Base-by-base conservation (phyloP, 2,113 vertebrate species). In the Spermophilus dauricus region DNA sequence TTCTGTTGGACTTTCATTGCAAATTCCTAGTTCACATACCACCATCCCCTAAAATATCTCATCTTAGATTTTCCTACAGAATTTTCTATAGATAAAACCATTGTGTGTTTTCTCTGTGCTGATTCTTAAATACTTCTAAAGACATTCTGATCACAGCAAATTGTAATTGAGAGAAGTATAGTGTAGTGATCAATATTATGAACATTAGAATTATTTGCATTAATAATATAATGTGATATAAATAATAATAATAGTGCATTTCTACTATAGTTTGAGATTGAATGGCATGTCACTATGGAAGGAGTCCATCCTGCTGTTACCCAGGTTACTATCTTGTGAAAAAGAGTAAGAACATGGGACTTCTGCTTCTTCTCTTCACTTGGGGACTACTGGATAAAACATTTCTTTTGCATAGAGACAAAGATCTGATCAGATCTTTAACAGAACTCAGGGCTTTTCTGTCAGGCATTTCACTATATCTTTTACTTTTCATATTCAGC, bases 391-490 rank as follows among this genome's bases (percentile, higher is more conserved):
- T 22, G 3, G 63, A 61, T 14, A 14, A 34, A 83, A 78, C 2
- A 11, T 5, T 37, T 9, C 3, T 69, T 56, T 67, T 34, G 5
- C 3, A 7, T 1, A 2, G 45, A 73, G 30, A 67, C 18, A 61
- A 30, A 77, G 8, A 11, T 17, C 2, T 8, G 8, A 24, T 13
- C 13, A 58, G 32, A 18, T 2, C 13, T 67, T 78, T 22, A 8
- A 8, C 2, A 16, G 45, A 10, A 30, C 17, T 72, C 8, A 58
- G 6, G 17, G 1, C 1, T 39, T 12, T 42, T 42, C 39, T 42
- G 39, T 42, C 12, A 69, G 10, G 13, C 2, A 4, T 1, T 4
- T 20, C 0, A 39, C 9, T 48, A 17, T 0, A 7, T 34, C 34
- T 28, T 48, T 61, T 28, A 0, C 8, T 45, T 69, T 53, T 58